phyloP scores from a whole-genome alignment of 2,797 vertebrate genomes.

The Argyrosomus regius region DNA sequence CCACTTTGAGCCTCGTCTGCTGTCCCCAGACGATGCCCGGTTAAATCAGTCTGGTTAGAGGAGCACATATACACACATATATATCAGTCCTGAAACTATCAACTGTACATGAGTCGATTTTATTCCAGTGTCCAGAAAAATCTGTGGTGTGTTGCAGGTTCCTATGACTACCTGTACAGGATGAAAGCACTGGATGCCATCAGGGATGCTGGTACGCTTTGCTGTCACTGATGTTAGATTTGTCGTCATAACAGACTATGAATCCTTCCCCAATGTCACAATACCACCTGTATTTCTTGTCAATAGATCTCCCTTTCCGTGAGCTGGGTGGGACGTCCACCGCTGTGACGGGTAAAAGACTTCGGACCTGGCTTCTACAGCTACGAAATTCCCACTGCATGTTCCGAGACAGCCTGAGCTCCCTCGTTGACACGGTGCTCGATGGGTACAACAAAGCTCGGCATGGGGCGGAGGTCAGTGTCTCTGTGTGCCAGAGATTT shows the following conservation, averaged over 20 bases:
- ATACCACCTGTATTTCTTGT: background rate
- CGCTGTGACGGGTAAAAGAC: conserved; percentile 91
- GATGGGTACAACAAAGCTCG: conserved; percentile 94
- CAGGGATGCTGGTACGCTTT: conserved; percentile 88
- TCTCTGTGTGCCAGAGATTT: background rate
- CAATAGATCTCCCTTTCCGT: conserved; percentile 90
- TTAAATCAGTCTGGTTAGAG: conserved; percentile 84
- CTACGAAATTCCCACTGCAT: conserved; percentile 88
- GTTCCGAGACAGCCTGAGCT: conserved; percentile 85
- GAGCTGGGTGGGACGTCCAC: conserved; percentile 86
- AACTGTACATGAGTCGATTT: background rate
- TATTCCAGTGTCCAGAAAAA: background rate
- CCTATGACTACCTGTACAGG: conserved; percentile 92
- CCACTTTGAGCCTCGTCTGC: conserved; percentile 91
- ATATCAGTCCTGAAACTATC: background rate
- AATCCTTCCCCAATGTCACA: background rate
- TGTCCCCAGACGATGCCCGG: conserved; percentile 89
- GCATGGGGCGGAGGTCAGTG: conserved; percentile 91
- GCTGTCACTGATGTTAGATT: background rate
- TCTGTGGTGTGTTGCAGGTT: conserved; percentile 81
- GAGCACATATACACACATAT: too few species aligned
- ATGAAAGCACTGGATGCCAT: conserved; percentile 97
- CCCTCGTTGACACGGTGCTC: conserved; percentile 89
- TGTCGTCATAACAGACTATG: background rate
- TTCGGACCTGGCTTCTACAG: conserved; percentile 91